Evolutionary conservation across 2,113 vertebrate genomes (phyloP), one percentile per base, ranked within the genome.

Genomic region (Kryptolebias marmoratus): DNA sequence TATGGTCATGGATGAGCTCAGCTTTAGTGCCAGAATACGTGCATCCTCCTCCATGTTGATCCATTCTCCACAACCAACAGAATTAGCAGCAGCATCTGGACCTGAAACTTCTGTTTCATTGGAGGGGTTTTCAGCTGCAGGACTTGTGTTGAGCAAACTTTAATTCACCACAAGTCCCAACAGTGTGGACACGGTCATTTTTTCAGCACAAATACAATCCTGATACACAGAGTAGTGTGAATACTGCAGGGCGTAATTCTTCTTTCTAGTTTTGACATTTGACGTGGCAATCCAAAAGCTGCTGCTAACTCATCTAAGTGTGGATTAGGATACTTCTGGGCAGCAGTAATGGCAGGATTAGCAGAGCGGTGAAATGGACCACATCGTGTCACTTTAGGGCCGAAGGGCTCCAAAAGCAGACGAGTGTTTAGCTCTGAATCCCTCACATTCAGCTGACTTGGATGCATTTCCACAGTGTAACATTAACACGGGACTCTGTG

Each of bases 321-420:
- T 71, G 86, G 86, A 89, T 89, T 88, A 88, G 78, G 73, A 80
- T 31, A 64, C 50, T 76, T 65, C 60, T 42, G 71, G 77, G 73
- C 81, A 54, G 88, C 80, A 76, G 44, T 62, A 80, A 81, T 80
- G 83, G 56, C 47, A 42, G 89, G 88, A 88, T 90, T 88, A 88
- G 69, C 60, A 31, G 64, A 14, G 42, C 66, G 60, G 76, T 84
- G 80, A 83, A 88, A 89, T 84, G 80, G 87, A 89, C 65, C 85
- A 77, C 73, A 73, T 83, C 83, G 79, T 76, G 50, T 73, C 77
- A 78, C 82, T 83, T 72, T 60, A 78, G 82, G 72, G 64, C 64
- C 63, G 18, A 56, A 27, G 49, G 56, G 63, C 44, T 73, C 27
- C 50, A 45, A 30, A 66, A 68, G 78, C 72, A 80, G 70, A 87